phyloP scores from a whole-genome alignment of 2,797 vertebrate species.

The Hylomyscus alleni region DNA sequence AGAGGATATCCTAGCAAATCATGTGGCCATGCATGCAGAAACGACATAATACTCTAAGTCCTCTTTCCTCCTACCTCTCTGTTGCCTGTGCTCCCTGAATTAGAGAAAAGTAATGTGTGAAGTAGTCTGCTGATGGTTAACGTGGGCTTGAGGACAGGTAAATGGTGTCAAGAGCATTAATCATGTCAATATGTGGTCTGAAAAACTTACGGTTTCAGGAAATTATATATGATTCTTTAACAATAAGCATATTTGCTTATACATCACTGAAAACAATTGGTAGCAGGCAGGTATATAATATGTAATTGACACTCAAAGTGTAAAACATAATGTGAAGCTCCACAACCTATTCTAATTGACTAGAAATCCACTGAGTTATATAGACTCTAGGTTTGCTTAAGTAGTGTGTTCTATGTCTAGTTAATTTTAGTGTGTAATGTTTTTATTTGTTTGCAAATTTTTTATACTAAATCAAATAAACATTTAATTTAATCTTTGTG shows the following conservation, averaged over 20 bases:
- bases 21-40: neutral
- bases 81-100: neutral
- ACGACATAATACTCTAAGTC: neutral
- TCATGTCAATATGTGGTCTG: conserved; percentile 28
- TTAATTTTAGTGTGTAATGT: neutral
- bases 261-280: neutral
- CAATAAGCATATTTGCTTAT: neutral
- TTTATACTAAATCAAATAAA: conserved; percentile 21
- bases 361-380: neutral
- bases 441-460: neutral
- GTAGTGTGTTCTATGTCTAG: neutral
- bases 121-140: neutral
- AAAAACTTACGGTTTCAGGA: conserved; percentile 44
- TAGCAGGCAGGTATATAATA: neutral
- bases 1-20: conserved; percentile 21
- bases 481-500: neutral
- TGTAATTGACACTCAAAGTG: neutral
- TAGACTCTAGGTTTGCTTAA: neutral
- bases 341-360: neutral
- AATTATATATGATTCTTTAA: conserved; percentile 29
- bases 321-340: neutral
- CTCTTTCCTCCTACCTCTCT: neutral
- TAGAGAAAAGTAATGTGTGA: neutral
- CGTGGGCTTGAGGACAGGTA: neutral
- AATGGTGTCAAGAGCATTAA: neutral